phyloP scores from a whole-genome alignment of 2,888 invertebrate genomes.

The Argyra leucocephala region DNA sequence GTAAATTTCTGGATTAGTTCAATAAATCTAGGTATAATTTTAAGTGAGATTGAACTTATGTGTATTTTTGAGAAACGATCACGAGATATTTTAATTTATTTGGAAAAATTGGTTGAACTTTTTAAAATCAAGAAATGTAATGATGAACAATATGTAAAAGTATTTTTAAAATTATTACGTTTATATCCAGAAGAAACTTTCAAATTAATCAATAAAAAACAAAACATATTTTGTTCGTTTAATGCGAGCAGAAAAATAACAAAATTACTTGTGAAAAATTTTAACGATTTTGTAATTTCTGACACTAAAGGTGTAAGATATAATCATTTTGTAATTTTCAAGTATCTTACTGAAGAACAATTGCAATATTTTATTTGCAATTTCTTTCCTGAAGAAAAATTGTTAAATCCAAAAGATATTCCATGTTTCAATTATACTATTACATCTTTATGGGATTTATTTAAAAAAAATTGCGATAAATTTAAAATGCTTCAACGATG shows the following conservation, averaged over 20 bases:
- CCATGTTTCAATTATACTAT: background rate
- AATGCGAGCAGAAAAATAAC: background rate
- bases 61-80: background rate
- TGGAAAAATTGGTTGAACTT: background rate
- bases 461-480: background rate
- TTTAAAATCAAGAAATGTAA: background rate
- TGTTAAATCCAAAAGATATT: background rate
- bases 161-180: background rate
- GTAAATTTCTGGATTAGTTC: background rate
- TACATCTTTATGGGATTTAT: background rate
- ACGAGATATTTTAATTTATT: background rate
- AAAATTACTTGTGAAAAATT: background rate
- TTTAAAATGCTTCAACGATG: background rate
- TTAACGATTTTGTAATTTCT: background rate
- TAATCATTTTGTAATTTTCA: background rate
- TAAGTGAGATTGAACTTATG: background rate
- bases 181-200: background rate
- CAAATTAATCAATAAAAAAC: background rate
- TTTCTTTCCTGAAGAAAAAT: background rate
- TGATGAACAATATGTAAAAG: background rate
- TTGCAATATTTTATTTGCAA: background rate
- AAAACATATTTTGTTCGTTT: background rate
- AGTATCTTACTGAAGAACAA: background rate
- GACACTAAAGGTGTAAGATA: background rate
- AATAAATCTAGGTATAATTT: background rate